Evolutionary conservation across 2,888 invertebrate species (phyloP), one percentile per base, ranked within the genome.

Genomic region (Belgica antarctica): DNA sequence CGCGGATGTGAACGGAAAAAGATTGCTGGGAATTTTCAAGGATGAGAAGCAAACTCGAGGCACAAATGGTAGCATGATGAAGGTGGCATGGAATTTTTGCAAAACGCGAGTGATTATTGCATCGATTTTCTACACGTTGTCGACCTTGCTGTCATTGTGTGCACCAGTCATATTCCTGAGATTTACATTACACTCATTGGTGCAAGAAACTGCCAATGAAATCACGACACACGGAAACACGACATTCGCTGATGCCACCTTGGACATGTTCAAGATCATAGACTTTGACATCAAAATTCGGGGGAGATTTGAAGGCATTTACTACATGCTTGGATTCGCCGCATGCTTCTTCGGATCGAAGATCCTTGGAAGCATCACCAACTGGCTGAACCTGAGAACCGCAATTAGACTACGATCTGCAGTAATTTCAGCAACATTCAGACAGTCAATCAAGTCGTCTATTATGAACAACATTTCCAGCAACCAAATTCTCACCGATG

Each of bases 341-440:
- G 69, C 22, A 28, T 71, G 70, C 25, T 65, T 63, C n/a, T 69
- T 72, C 34, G 12, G 19, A 5, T 31, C 66, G 1, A 41, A 57
- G 19, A 62, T 71, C 24, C 65, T 71, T n/a, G 57, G 36, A 10
- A 68, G 70, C 59, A 65, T 71, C 15, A 52, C 62, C 25, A 47
- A 47, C 25, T 72, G 72, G 72, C 41, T 72, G 27, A 72, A 72
- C 70, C 71, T 72, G 10, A 15, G 72, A 17, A 71, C 72, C 4
- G 70, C 72, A 41, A 66, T 47, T 24, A 17, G 72, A 36, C 61
- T 72, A 17, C 15, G 72, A 15, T 71, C 71, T 0, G 72, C 70
- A 22, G 61, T 70, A n/a, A 57, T 72, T 15, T 25, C 72, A 46
- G 70, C 72, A n/a, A 34, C 66, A 7, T 72, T 66, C 69, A 63